Conservation (phyloP, 2,797 vertebrate species). For the Echeneis naucrates region DNA sequence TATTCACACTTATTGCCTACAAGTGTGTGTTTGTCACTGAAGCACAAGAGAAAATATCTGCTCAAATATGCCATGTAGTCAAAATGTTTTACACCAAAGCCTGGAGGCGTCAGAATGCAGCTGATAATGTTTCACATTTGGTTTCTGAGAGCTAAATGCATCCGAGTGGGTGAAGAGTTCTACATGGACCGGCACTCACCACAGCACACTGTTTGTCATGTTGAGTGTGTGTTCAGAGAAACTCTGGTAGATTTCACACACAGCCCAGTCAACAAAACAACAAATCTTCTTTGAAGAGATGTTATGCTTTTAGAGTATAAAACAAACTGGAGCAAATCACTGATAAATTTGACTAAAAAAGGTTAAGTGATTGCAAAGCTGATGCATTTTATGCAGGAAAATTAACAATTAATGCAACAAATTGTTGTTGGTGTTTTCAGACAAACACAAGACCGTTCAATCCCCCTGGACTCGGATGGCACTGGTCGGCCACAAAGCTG, state of each 20-base stretch:
- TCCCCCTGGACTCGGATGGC: too few relatives aligned
- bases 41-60: slow-evolving; percentile 15
- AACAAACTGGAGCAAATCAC: too few relatives aligned
- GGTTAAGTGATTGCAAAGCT: background rate
- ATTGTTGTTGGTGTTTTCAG: too few relatives aligned
- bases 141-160: slow-evolving; percentile 3
- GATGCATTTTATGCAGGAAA: background rate
- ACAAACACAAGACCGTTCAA: too few relatives aligned
- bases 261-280: too few relatives aligned
- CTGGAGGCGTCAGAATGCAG: slow-evolving; percentile 12
- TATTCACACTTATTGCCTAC: background rate
- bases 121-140: background rate
- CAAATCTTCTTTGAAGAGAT: too few relatives aligned
- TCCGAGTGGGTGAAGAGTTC: background rate
- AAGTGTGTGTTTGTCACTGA: background rate
- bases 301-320: background rate
- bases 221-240: too few relatives aligned
- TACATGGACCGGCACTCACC: background rate
- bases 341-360: background rate
- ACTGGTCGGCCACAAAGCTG: too few relatives aligned
- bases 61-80: slow-evolving; percentile 1
- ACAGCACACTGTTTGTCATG: too few relatives aligned
- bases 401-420: background rate
- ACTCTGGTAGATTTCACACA: too few relatives aligned
- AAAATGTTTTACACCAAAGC: slow-evolving; percentile 26